These are phyloP conservation scores for Lycaon pictus DNA, from an alignment of 2,113 vertebrate species.

Conservation along the genomic window DNA sequence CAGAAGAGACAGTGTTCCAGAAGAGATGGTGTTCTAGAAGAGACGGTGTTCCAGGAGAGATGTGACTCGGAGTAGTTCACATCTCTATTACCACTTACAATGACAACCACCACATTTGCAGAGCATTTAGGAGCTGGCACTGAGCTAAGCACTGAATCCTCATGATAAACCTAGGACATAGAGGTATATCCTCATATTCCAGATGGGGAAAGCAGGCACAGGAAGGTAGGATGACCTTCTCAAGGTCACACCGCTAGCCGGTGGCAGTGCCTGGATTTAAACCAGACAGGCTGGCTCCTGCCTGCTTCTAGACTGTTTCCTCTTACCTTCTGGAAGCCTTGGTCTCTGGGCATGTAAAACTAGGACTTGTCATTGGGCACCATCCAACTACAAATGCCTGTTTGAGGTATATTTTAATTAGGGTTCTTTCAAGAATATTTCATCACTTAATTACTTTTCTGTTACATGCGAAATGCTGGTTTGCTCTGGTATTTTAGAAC, in stretches of 20 bases:
- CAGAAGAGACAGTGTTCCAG: neutral
- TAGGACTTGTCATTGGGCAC: neutral
- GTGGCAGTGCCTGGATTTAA: neutral
- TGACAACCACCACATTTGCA: neutral
- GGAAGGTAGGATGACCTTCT: neutral
- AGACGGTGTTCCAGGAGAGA: neutral
- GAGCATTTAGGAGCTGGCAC: neutral
- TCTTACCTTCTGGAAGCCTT: neutral
- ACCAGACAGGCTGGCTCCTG: neutral
- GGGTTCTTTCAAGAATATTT: slow-evolving; percentile 22
- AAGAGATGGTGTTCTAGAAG: neutral
- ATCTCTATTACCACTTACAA: neutral
- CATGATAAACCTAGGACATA: neutral
- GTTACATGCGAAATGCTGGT: neutral
- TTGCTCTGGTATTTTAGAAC: neutral
- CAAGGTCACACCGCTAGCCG: neutral
- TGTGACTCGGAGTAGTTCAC: neutral
- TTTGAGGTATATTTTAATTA: neutral
- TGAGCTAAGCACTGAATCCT: neutral
- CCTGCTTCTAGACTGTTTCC: neutral
- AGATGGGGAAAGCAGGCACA: neutral
- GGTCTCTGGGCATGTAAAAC: neutral
- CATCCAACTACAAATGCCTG: neutral
- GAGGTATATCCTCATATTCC: too few relatives aligned
- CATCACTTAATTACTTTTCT: neutral